phyloP scores from a whole-genome alignment of 2,888 invertebrate species.

The Eristalis intricaria region DNA sequence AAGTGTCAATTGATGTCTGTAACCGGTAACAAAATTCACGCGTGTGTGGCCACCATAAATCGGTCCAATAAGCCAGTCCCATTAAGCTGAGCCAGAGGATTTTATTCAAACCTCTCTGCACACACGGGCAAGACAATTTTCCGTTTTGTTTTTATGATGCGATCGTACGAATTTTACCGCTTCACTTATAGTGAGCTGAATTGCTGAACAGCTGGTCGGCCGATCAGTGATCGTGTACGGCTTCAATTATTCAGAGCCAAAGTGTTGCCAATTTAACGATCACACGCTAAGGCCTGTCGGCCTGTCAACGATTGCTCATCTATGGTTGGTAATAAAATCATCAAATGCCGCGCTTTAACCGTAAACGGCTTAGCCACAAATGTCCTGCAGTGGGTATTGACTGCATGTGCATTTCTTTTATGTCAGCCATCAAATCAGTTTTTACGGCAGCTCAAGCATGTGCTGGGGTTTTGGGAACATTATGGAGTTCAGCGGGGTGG shows the following conservation, averaged over 20 bases:
- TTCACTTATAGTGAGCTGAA: neutral
- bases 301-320: conserved; percentile 8
- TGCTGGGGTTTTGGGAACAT: neutral
- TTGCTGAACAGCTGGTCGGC: neutral
- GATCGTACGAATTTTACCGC: neutral
- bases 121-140: neutral
- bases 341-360: conserved; percentile 1
- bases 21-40: neutral
- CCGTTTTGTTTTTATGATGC: neutral
- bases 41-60: neutral
- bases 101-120: neutral
- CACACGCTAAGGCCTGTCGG: neutral
- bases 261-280: neutral
- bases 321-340: neutral
- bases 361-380: neutral
- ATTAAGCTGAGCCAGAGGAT: neutral
- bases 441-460: neutral
- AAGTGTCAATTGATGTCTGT: neutral
- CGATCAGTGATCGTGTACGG: neutral
- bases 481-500: neutral
- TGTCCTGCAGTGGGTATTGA: neutral
- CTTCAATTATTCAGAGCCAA: neutral
- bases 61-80: neutral
- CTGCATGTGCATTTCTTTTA: neutral
- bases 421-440: neutral